Conservation (phyloP, 92 coral and sea anemone genomes). For the Galaxea fascicularis region DNA sequence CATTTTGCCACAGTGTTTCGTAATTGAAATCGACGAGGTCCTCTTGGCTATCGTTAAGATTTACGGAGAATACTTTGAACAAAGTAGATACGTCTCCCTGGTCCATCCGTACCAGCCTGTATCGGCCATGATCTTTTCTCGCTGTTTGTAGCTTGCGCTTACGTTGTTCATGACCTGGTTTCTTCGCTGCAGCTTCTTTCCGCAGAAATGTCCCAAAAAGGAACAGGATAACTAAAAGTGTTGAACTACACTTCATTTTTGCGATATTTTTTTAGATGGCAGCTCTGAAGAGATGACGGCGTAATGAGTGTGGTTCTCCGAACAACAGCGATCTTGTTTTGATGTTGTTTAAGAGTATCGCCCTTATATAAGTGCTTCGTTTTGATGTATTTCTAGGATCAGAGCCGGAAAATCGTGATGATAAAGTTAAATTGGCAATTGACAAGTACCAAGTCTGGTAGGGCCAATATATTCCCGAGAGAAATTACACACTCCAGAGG, state of each 20-base stretch:
- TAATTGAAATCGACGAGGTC: conserved; percentile 30
- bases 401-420: conserved; percentile 33
- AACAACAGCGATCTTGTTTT: conserved; percentile 39
- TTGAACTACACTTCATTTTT: conserved; percentile 11
- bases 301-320: not conserved
- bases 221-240: not conserved
- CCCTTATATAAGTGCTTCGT: conserved; percentile 8
- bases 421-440: not conserved
- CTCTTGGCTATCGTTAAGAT: not conserved
- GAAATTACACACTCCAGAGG: not conserved
- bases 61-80: not conserved
- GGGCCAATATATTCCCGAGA: conserved; percentile 15
- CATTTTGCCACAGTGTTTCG: conserved; percentile 56
- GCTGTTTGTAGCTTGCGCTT: not conserved
- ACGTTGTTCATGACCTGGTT: not conserved
- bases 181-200: not conserved
- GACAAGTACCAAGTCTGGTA: not conserved
- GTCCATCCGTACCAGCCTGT: not conserved
- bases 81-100: not conserved
- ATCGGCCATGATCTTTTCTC: conserved; percentile 2
- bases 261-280: not conserved
- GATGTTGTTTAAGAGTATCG: conserved; percentile 15
- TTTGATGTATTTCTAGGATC: conserved; percentile 7
- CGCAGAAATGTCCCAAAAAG: not conserved
- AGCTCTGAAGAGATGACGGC: too few relatives aligned